phyloP scores from a whole-genome alignment of 2,888 invertebrate genomes.

The Aporophyla lueneburgensis region DNA sequence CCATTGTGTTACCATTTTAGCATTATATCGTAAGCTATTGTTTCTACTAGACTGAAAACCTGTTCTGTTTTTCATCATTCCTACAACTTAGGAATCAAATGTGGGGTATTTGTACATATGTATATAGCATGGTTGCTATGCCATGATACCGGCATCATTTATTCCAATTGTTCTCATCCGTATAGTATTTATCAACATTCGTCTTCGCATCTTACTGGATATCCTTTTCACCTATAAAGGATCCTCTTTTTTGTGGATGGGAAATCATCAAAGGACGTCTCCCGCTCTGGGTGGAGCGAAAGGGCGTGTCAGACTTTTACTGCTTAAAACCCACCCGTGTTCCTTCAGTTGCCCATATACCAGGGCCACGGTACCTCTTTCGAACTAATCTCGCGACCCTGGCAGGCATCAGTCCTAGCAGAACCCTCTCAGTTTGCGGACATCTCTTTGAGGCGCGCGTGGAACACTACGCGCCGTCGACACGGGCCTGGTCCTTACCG shows the following conservation, averaged over 20 bases:
- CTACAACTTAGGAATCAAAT: not conserved
- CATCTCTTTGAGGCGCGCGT: no score
- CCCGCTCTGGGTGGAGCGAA: no score
- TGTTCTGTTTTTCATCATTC: constrained; percentile 26
- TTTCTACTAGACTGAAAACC: constrained; percentile 15
- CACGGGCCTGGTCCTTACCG: no score
- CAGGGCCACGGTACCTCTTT: no score
- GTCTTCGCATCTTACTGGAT: not conserved
- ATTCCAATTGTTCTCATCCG: not conserved
- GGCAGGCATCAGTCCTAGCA: no score
- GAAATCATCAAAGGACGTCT: no score
- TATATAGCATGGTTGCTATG: not conserved
- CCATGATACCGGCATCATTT: not conserved
- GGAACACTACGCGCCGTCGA: no score
- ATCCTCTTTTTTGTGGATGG: not conserved
- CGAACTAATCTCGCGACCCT: no score
- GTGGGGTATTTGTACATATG: not conserved
- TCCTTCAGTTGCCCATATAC: no score
- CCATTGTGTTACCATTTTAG: constrained; percentile 42
- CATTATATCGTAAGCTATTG: constrained; percentile 36
- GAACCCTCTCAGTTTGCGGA: no score
- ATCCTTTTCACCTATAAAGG: not conserved
- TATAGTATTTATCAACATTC: not conserved
- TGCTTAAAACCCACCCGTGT: no score
- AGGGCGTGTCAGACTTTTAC: no score